phyloP scores from a whole-genome alignment of 2,113 vertebrate species.

The Corvus moneduloides region DNA sequence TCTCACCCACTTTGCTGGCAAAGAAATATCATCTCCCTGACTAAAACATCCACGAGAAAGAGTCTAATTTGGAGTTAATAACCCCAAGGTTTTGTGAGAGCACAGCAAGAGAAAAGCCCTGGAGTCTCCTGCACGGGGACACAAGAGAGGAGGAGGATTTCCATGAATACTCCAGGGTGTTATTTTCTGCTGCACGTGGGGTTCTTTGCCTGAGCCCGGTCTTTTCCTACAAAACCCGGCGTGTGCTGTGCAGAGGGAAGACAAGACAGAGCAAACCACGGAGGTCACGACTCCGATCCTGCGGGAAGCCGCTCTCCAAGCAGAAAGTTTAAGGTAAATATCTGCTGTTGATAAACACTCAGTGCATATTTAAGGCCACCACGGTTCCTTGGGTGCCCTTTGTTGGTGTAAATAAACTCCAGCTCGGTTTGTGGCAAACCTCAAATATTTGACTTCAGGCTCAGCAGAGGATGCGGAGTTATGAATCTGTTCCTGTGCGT shows the following conservation, averaged over 20 bases:
- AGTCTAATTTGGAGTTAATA: neutral
- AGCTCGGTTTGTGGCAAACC: slow-evolving; percentile 60
- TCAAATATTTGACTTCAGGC: slow-evolving; percentile 47
- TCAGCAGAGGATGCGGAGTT: neutral
- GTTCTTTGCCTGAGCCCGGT: neutral
- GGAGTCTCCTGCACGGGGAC: slow-evolving; percentile 9
- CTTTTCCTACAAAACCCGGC: neutral
- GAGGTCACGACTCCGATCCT: neutral
- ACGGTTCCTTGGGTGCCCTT: slow-evolving; percentile 3
- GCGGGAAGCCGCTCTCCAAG: slow-evolving; percentile 32
- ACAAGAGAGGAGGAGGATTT: neutral
- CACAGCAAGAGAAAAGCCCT: neutral
- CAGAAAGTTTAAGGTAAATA: slow-evolving; percentile 30
- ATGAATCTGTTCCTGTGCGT: neutral
- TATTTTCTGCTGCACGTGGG: neutral
- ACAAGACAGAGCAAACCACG: slow-evolving; percentile 43
- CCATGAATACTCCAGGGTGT: neutral
- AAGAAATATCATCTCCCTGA: neutral
- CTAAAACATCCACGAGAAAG: neutral
- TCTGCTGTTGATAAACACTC: slow-evolving; percentile 19
- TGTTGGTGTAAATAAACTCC: slow-evolving; percentile 30
- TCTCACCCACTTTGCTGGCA: neutral
- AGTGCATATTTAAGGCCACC: neutral
- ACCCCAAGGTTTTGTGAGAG: slow-evolving; percentile 8
- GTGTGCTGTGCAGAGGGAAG: neutral